phyloP scores from a whole-genome alignment of 2,888 invertebrate species.

The Volucella inflata region DNA sequence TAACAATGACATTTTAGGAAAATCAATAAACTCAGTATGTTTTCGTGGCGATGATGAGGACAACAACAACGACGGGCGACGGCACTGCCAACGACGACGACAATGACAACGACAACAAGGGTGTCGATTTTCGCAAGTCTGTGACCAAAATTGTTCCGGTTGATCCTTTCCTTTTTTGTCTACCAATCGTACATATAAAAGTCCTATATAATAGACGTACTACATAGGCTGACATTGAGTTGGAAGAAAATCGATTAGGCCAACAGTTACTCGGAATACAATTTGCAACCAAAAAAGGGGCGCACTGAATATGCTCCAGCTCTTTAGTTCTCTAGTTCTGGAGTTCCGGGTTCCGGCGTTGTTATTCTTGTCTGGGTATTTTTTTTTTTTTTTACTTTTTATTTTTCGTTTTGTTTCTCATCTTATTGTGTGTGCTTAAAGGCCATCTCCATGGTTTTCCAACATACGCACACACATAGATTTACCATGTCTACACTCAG shows the following conservation, averaged over 20 bases:
- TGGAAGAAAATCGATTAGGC: constrained; percentile 73
- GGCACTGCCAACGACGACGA: constrained; percentile 2
- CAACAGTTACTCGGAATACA: constrained; percentile 42
- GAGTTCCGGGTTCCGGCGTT: constrained; percentile 41
- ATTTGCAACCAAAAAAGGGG: constrained; percentile 33
- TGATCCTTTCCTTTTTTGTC: constrained; percentile 61
- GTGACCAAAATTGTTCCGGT: constrained; percentile 74
- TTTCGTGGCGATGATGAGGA: constrained; percentile 13
- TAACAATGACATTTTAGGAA: constrained; percentile 26
- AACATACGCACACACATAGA: constrained; percentile 52
- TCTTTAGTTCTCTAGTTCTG: constrained; percentile 35
- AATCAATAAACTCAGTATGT: constrained; percentile 62
- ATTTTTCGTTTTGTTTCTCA: constrained; percentile 37
- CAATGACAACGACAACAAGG: constrained; percentile 10
- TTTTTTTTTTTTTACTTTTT: constrained; percentile 38
- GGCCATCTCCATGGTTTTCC: constrained; percentile 52
- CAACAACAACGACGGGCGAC: not conserved
- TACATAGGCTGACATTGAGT: constrained; percentile 75
- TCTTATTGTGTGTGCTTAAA: constrained; percentile 33
- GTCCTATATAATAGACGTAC: constrained; percentile 24
- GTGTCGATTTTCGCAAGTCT: constrained; percentile 72
- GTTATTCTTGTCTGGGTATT: constrained; percentile 27
- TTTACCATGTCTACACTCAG: not conserved
- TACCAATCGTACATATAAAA: constrained; percentile 58
- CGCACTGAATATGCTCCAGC: constrained; percentile 19